Base-by-base conservation (phyloP, 2,888 invertebrate genomes). In the Patella ulyssiponensis region DNA sequence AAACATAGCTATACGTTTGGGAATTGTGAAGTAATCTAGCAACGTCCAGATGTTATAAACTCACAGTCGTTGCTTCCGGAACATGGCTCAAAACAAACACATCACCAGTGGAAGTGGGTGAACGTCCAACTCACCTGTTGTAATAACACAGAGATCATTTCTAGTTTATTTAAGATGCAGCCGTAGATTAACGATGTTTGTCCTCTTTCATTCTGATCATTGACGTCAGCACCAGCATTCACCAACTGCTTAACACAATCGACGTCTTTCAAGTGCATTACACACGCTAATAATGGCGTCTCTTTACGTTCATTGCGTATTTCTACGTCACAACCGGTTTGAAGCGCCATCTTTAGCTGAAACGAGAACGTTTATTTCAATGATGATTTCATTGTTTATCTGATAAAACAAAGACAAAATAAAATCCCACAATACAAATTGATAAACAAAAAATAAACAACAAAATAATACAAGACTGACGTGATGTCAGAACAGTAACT, bases 251-350 rank as follows among this genome's bases (percentile, higher is more conserved):
- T 76, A 14, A 76, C 53, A 53, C 71, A 44, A n/a, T 71, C 71
- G 15, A 71, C 54, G 56, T 76, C 71, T 11, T 71, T 71, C 53
- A 70, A 15, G 56, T 76, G 56, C 71, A 71, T 76, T 17, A 76
- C 58, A 56, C 76, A 56, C 33, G 76, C 76, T 71, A 76, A 71
- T 15, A 76, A 71, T 14, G 76, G 76, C 23, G 76, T 76, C 71
- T 76, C 76, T 71, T 71, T 71, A 7, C 71, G 44, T 17, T 71
- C 71, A 56, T 76, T 76, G 27, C 71, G 53, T 17, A 58, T 58
- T 53, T 76, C 71, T 54, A 76, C 76, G 58, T 76, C 76, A 56
- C 58, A 54, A 51, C 76, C 76, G 14, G 76, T 51, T 51, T 71
- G 71, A 11, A 76, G 56, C 20, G 71, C 54, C 52, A 76, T 44